Evolutionary conservation across 2,888 invertebrate genomes (phyloP).

Genomic region (Acleris emargana): DNA sequence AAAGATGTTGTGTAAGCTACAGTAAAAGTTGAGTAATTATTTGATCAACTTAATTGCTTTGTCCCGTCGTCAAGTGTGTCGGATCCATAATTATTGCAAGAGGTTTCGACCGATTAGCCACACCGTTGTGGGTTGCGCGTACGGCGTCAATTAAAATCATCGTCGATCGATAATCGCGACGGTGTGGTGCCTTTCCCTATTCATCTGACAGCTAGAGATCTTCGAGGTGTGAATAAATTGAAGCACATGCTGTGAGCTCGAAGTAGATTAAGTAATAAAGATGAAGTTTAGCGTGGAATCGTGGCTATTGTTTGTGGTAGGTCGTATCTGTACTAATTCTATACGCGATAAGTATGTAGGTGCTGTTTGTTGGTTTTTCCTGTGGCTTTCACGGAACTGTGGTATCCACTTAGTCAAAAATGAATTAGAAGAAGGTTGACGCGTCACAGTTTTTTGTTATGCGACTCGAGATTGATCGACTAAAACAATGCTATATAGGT

Average conservation of each 20-base stretch:
- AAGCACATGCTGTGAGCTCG: constrained; percentile 13
- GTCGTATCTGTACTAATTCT: not conserved
- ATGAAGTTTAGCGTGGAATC: constrained; percentile 4
- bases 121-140: constrained; percentile 15
- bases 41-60: constrained; percentile 25
- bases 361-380: too few species aligned
- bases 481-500: too few species aligned
- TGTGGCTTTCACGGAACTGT: too few species aligned
- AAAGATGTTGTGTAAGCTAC: constrained; percentile 8
- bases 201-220: constrained; percentile 7
- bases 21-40: constrained; percentile 22
- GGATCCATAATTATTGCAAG: constrained; percentile 22
- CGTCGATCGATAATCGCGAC: constrained; percentile 4
- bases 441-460: too few species aligned
- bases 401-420: too few species aligned
- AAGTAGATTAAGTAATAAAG: constrained; percentile 18
- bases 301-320: constrained; percentile 9
- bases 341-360: too few species aligned
- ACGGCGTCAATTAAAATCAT: constrained; percentile 12
- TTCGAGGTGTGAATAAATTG: constrained; percentile 23
- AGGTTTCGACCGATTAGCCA: constrained; percentile 26
- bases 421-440: too few species aligned
- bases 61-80: constrained; percentile 30
- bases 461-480: too few species aligned
- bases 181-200: constrained; percentile 11